These are phyloP conservation scores for Trinectes maculatus DNA, from an alignment of 2,113 vertebrate species.

Conservation along the genomic window DNA sequence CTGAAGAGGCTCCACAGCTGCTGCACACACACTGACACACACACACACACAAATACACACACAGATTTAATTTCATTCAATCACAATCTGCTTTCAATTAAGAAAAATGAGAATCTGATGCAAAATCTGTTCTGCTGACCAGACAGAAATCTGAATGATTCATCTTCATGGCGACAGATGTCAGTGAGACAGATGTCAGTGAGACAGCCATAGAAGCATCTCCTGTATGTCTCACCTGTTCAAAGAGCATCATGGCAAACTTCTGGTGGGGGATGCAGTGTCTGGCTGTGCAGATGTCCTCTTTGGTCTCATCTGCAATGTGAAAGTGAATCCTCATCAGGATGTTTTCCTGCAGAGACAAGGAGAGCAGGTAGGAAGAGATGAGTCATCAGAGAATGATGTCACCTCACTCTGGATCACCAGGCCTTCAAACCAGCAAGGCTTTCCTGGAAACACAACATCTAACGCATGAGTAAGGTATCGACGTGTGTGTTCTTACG, in stretches of 20 bases:
- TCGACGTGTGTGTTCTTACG: slow-evolving; percentile 83
- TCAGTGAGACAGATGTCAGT: too few relatives aligned
- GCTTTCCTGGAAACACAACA: too few relatives aligned
- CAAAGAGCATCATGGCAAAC: slow-evolving; percentile 97
- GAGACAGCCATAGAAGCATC: neutral
- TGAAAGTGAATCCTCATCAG: slow-evolving; percentile 98
- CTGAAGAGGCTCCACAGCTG: slow-evolving; percentile 94
- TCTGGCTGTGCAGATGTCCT: slow-evolving; percentile 93
- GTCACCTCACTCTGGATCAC: too few relatives aligned
- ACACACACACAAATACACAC: slow-evolving; percentile 10
- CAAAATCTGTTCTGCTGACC: too few relatives aligned
- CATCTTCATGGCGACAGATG: neutral
- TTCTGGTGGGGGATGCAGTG: slow-evolving; percentile 98
- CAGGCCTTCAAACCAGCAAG: too few relatives aligned
- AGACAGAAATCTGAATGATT: neutral
- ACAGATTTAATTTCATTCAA: too few relatives aligned
- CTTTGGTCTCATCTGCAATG: slow-evolving; percentile 94
- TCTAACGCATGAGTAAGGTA: too few relatives aligned
- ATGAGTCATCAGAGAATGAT: too few relatives aligned
- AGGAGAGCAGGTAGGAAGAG: too few relatives aligned
- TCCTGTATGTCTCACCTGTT: slow-evolving; percentile 85
- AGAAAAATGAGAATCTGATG: too few relatives aligned
- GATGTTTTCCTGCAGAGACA: slow-evolving; percentile 88
- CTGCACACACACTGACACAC: slow-evolving; percentile 91
- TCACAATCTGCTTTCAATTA: neutral